These are phyloP conservation scores for Mercenaria mercenaria DNA, from an alignment of 1,140 invertebrate genomes.

Conservation along the genomic window DNA sequence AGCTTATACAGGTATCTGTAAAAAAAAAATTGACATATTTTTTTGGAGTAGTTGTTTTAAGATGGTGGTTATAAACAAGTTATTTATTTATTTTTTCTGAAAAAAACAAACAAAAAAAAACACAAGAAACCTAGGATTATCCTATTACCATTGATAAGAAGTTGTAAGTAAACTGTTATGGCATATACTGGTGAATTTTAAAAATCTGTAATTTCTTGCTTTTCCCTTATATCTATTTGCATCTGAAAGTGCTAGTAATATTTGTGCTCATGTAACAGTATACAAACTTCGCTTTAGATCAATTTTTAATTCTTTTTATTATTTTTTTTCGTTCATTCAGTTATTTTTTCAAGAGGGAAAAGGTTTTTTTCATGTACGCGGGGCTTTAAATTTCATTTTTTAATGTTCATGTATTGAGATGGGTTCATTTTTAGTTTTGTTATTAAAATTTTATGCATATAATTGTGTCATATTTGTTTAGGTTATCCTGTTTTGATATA, in stretches of 20 bases:
- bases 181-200: too few relatives aligned
- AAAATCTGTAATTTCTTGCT: too few relatives aligned
- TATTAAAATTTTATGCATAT: slow-evolving; percentile 12
- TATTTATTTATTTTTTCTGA: too few relatives aligned
- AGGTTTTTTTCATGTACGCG: slow-evolving; percentile 15
- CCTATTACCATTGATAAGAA: too few relatives aligned
- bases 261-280: neutral
- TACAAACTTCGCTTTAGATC: neutral
- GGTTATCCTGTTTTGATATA: neutral
- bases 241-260: neutral
- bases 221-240: too few relatives aligned
- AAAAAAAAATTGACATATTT: too few relatives aligned
- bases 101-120: too few relatives aligned
- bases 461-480: slow-evolving; percentile 31
- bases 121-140: too few relatives aligned
- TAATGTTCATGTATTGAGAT: slow-evolving; percentile 37
- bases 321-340: neutral
- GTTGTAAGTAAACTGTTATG: too few relatives aligned
- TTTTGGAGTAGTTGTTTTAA: too few relatives aligned
- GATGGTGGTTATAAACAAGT: too few relatives aligned
- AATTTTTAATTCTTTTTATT: neutral
- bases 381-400: slow-evolving; percentile 24
- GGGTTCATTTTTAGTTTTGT: neutral
- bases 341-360: neutral
- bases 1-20: too few relatives aligned